Evolutionary conservation across 2,888 invertebrate species (phyloP).

Genomic region (Xylocampa areola): DNA sequence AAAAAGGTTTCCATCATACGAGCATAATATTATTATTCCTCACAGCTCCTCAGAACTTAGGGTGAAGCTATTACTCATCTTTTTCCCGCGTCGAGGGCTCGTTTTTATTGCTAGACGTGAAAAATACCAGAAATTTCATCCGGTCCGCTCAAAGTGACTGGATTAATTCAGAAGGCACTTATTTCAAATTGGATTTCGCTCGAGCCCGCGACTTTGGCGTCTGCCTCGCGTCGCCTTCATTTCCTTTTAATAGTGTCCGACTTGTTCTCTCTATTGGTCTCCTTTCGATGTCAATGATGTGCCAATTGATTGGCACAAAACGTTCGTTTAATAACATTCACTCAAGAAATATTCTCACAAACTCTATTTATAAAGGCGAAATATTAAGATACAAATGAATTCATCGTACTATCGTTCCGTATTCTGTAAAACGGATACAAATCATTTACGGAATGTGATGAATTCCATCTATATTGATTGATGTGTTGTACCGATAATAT

Average conservation of each 20-base stretch:
- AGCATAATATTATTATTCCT: conserved; percentile 87
- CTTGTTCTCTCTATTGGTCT: conserved; percentile 71
- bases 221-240: conserved; percentile 76
- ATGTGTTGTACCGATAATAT: conserved; percentile 48
- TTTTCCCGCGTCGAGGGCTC: conserved; percentile 82
- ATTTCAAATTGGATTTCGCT: conserved; percentile 89
- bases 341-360: conserved; percentile 12
- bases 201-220: conserved; percentile 71
- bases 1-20: conserved; percentile 80
- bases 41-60: conserved; percentile 82
- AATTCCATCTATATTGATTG: conserved; percentile 32
- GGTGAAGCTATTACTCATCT: conserved; percentile 86
- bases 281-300: conserved; percentile 69
- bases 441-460: conserved; percentile 29
- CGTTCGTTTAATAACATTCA: conserved; percentile 39
- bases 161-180: conserved; percentile 90
- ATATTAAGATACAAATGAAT: conserved; percentile 5
- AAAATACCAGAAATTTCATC: conserved; percentile 89
- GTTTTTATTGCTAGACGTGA: conserved; percentile 89
- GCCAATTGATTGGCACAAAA: conserved; percentile 57
- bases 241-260: conserved; percentile 83
- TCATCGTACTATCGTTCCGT: not conserved
- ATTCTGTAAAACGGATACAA: conserved; percentile 14
- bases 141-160: conserved; percentile 86
- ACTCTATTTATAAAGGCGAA: conserved; percentile 1